Conservation (phyloP, 2,888 invertebrate species). For the Acleris literana region DNA sequence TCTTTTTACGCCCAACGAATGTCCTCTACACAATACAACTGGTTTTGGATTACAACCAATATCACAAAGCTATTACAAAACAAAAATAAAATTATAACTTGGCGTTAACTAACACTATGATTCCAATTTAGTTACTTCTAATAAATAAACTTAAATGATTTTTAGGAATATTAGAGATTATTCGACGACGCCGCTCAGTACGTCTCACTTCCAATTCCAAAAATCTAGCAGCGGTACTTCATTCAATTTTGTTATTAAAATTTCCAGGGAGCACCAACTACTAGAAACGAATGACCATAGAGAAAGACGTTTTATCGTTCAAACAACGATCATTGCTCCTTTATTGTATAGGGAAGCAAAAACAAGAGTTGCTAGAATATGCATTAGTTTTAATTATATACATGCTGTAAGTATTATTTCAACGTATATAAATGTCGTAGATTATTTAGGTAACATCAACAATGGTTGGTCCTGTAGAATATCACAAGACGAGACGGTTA, state of each 20-base stretch:
- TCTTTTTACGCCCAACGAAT: slow-evolving; percentile 86
- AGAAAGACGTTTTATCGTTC: slow-evolving; percentile 8
- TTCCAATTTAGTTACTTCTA: slow-evolving; percentile 55
- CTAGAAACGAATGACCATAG: slow-evolving; percentile 18
- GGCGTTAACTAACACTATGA: slow-evolving; percentile 57
- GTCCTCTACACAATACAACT: slow-evolving; percentile 66
- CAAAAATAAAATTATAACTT: slow-evolving; percentile 66
- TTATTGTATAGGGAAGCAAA: not conserved
- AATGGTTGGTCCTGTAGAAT: not conserved
- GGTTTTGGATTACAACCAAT: slow-evolving; percentile 56
- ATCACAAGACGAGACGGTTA: not conserved
- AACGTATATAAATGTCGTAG: too few species aligned
- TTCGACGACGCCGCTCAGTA: slow-evolving; percentile 52
- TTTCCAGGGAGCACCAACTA: slow-evolving; percentile 39
- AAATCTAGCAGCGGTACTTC: slow-evolving; percentile 61
- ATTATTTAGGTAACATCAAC: too few species aligned
- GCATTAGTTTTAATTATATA: too few species aligned
- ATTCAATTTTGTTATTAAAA: slow-evolving; percentile 59
- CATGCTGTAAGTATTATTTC: too few species aligned
- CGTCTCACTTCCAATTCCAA: slow-evolving; percentile 65
- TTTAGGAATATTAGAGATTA: slow-evolving; percentile 67
- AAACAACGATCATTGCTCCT: not conserved
- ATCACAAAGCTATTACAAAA: slow-evolving; percentile 58
- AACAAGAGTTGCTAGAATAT: not conserved
- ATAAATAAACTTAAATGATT: slow-evolving; percentile 63